These are phyloP conservation scores for Platycercus adscitus DNA, from an alignment of 2,113 vertebrate species.

Conservation along the genomic window DNA sequence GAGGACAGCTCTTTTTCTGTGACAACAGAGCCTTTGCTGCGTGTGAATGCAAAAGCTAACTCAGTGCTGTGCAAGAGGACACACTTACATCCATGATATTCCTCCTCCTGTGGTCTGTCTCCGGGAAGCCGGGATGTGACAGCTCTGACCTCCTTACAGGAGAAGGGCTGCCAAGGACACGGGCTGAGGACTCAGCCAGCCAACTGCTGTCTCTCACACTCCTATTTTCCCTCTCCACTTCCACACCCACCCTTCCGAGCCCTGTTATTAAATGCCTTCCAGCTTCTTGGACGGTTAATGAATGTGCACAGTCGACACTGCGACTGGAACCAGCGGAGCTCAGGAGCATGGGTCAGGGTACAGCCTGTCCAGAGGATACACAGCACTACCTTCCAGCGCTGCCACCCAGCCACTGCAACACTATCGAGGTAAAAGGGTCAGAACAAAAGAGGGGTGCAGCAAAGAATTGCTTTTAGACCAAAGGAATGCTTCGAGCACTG, in stretches of 20 bases:
- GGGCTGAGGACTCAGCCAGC: neutral
- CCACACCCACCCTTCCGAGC: neutral
- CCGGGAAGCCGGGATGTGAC: neutral
- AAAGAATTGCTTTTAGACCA: neutral
- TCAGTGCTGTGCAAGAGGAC: neutral
- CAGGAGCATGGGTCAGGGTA: neutral
- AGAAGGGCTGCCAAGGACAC: neutral
- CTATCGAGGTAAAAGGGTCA: neutral
- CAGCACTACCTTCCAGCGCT: neutral
- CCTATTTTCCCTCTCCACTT: neutral
- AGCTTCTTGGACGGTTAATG: neutral
- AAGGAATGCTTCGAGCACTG: neutral
- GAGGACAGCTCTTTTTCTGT: neutral
- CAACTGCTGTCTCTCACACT: neutral
- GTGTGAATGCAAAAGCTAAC: neutral
- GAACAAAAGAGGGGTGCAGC: neutral
- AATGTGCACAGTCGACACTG: neutral
- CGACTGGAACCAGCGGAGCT: neutral
- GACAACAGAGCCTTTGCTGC: neutral
- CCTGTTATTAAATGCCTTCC: neutral
- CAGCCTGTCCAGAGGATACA: neutral
- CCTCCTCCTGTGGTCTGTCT: neutral
- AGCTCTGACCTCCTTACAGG: slow-evolving; percentile 18
- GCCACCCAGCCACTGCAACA: neutral
- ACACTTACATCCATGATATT: neutral